Base-by-base conservation (phyloP, 2,113 vertebrate species). In the Mastomys natalensis region DNA sequence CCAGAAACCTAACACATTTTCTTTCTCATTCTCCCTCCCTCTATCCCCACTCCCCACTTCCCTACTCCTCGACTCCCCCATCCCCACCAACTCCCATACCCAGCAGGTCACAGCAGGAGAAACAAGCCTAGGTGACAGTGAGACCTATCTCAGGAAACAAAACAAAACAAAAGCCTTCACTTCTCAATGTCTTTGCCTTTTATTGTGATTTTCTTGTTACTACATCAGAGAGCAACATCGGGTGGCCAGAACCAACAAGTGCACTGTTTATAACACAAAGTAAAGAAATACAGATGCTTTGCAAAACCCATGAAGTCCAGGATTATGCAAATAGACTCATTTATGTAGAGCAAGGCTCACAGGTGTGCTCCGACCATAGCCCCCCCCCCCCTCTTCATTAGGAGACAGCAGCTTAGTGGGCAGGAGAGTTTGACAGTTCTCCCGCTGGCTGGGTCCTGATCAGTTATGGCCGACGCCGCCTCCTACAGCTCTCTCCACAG, bases 231-330 rank as follows among this genome's bases (percentile, higher is more conserved):
- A 89, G 7, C 6, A 74, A 62, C 48, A 84, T 70, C 77, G 7
- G 60, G 74, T 1, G 81, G 55, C 74, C 90, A 90, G 53, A 92
- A 60, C 17, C 0, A 37, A 10, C 78, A 84, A 70, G 34, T 86
- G 4, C 5, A 86, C 37, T 34, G 60, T 10, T 62, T 84, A 19
- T 40, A 89, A 77, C 5, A n/a, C 0, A 55, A 15, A 85, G 29
- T 55, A 29, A 84, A 68, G 60, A 93, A 66, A 88, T 45, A 81
- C 3, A 88, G 22, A 87, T 51, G 80, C 51, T 93, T 24, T 48
- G 34, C n/a, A 95, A 88, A 80, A 74, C 70, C 73, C 55, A 73
- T 37, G 55, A 51, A 85, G 62, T 68, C 78, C 51, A 85, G 89
- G 58, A 48, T 68, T 40, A 77, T 84, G 66, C 12, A 72, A 89